phyloP scores from a whole-genome alignment of 2,113 vertebrate species.

The Psettodes erumei region DNA sequence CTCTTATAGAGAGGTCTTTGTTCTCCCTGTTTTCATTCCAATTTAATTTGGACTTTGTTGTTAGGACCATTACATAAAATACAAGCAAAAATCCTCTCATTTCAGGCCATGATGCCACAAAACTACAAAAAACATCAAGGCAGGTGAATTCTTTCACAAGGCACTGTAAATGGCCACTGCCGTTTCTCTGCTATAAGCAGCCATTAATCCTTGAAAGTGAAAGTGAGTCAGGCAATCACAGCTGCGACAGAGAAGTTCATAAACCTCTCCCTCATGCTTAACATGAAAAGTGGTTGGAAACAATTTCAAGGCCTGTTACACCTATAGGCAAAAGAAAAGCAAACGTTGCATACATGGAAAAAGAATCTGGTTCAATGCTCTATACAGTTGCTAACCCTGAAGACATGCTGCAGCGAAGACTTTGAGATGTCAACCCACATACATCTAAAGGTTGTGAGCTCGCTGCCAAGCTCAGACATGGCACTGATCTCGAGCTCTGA shows the following conservation, averaged over 20 bases:
- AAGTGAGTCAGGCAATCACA: background rate
- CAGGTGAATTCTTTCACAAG: too few species aligned
- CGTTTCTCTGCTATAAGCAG: background rate
- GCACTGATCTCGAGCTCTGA: slow-evolving; percentile 18
- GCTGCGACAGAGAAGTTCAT: background rate
- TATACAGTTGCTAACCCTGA: background rate
- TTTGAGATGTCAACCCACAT: slow-evolving; percentile 5
- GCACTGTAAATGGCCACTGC: too few species aligned
- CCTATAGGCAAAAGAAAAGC: background rate
- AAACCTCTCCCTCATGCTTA: background rate
- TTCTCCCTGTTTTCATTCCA: too few species aligned
- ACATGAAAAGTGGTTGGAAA: slow-evolving; percentile 5
- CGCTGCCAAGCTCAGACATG: slow-evolving; percentile 24
- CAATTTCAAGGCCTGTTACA: slow-evolving; percentile 11
- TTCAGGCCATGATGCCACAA: too few species aligned
- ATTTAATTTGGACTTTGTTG: too few species aligned
- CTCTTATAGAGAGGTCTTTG: too few species aligned
- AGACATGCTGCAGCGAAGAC: background rate
- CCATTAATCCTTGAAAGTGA: background rate
- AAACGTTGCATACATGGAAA: background rate
- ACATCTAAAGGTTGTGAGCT: slow-evolving; percentile 28
- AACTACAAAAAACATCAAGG: too few species aligned
- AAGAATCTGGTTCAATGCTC: background rate
- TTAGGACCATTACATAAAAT: too few species aligned
- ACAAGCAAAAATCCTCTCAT: too few species aligned